A percentile compares a stretch with the other conserved stretches of the same genome.
Evolutionary conservation across 1,140 invertebrate species (phyloP).

Genomic region (Homalodisca vitripennis): DNA sequence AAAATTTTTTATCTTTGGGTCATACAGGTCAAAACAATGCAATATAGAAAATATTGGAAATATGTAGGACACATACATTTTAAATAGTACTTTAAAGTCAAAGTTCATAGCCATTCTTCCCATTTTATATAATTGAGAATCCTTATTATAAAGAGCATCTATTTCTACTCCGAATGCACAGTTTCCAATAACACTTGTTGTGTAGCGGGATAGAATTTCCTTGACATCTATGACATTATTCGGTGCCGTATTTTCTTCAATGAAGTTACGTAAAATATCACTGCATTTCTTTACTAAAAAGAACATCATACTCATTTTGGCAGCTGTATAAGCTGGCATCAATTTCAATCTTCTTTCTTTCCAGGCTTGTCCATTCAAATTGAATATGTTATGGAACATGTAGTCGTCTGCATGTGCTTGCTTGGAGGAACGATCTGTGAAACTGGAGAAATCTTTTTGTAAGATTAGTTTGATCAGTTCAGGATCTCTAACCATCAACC

Average conservation of each 20-base stretch:
- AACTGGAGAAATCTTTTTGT: neutral
- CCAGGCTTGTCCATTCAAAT: neutral
- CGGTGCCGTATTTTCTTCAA: neutral
- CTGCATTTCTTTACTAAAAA: neutral
- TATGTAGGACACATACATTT: neutral
- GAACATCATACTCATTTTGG: neutral
- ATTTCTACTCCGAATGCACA: slow-evolving; percentile 47
- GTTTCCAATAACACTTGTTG: slow-evolving; percentile 44
- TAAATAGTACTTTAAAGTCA: neutral
- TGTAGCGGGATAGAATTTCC: slow-evolving; percentile 43
- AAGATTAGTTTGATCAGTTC: neutral
- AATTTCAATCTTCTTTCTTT: neutral
- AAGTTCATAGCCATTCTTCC: slow-evolving; percentile 31
- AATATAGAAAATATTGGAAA: neutral
- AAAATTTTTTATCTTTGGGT: neutral
- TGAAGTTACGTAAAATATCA: neutral
- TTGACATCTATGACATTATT: slow-evolving; percentile 31
- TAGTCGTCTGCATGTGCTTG: neutral
- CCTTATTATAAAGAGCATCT: slow-evolving; percentile 47
- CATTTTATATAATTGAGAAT: slow-evolving; percentile 52
- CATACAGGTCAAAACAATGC: neutral
- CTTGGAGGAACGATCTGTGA: neutral
- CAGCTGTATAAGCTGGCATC: neutral
- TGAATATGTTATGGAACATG: neutral
- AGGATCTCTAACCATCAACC: neutral